Evolutionary conservation across 2,797 vertebrate genomes (phyloP).

Genomic region (Acanthornis magna): DNA sequence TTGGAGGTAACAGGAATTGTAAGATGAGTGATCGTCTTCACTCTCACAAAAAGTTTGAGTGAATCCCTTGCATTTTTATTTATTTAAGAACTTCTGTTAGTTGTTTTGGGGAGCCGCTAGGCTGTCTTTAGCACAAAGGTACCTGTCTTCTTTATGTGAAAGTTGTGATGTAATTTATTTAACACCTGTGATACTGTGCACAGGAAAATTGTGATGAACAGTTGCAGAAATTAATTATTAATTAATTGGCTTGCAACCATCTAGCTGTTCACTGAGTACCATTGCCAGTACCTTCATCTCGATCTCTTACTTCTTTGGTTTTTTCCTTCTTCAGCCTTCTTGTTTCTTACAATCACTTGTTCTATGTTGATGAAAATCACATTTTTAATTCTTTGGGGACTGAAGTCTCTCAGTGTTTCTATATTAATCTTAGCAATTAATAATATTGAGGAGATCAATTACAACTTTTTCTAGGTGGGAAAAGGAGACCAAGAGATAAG

Average conservation of each 20-base stretch:
- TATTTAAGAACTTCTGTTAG: neutral
- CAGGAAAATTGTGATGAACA: neutral
- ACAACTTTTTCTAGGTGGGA: neutral
- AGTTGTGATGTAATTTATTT: neutral
- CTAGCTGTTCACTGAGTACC: neutral
- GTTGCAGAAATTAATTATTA: neutral
- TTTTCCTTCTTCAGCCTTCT: neutral
- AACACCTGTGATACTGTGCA: neutral
- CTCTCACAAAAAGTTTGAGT: constrained; percentile 68
- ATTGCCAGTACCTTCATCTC: neutral
- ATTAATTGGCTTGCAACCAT: neutral
- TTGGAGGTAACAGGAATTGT: constrained; percentile 74
- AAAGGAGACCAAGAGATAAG: neutral
- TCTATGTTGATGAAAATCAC: neutral
- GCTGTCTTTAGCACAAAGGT: neutral
- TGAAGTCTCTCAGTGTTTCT: neutral
- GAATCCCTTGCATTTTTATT: neutral
- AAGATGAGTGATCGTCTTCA: constrained; percentile 74
- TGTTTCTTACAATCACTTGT: neutral
- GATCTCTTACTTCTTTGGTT: neutral
- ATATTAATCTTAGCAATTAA: neutral
- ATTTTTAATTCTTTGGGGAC: neutral
- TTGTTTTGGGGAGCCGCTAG: neutral
- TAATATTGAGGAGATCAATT: neutral
- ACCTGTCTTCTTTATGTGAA: neutral